Base-by-base conservation (phyloP, 2,888 invertebrate species). In the Acleris cristana region DNA sequence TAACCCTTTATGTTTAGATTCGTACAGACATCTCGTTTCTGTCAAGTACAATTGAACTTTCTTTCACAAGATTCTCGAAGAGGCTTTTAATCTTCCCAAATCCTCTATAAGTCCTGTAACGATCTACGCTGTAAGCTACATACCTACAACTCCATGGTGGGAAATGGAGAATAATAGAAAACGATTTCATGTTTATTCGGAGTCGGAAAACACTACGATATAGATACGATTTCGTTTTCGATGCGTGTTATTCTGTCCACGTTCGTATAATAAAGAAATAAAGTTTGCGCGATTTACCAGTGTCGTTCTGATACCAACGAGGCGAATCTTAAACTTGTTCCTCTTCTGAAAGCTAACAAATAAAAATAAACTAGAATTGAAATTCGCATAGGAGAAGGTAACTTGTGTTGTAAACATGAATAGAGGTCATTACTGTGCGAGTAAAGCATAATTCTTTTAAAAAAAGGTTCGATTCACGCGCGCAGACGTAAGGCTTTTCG, bases 381-480 rank as follows among this genome's bases (percentile, higher is more conserved):
- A 52, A 51, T 44, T 56, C 19, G 23, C 23, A 14, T 45, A 57
- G 12, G 56, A 52, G 52, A 45, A 48, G 14, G 26, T 58, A 19
- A 61, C 26, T n/a, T 21, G 51, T 56, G 44, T 61, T 65, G 60
- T 56, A 26, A 60, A 60, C 51, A 51, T 61, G 30, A 26, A 54
- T 49, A 56, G n/a, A 7, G 6, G 8, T 30, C 21, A 49, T 48
- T 52, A 62, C 30, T 40, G 30, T 55, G 55, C 26, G 30, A 56
- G 52, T 61, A 30, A 56, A 66, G 14, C 51, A 23, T 45, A 65
- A 65, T 60, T 57, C 48, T 67, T 57, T 67, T 72, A 7, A 78
- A 75, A 76, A 81, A 79, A 79, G 77, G 79, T 83, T 80, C 78
- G 76, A 77, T 84, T 81, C 79, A 79, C 80, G 78, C 82, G 74